phyloP scores from a whole-genome alignment of 2,888 invertebrate genomes.

The Cataglyphis albicans region DNA sequence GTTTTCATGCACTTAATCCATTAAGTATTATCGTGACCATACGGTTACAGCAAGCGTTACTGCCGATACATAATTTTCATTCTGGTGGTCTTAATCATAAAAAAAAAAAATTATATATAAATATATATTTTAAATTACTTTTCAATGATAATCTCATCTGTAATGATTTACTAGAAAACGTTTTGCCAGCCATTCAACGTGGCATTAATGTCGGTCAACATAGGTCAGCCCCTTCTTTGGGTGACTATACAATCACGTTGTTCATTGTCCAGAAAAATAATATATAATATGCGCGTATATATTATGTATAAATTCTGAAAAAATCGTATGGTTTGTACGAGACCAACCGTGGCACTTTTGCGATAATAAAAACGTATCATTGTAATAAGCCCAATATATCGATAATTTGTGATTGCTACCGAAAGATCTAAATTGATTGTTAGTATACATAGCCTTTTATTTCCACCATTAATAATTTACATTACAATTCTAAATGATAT shows the following conservation, averaged over 20 bases:
- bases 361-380: conserved; percentile 40
- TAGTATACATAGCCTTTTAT: conserved; percentile 4
- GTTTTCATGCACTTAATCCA: neutral
- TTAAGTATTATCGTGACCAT: neutral
- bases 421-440: conserved; percentile 42
- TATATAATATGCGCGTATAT: neutral
- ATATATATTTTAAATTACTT: neutral
- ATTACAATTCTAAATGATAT: neutral
- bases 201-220: neutral
- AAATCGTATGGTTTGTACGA: neutral
- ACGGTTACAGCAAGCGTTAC: neutral
- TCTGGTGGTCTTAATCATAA: neutral
- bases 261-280: neutral
- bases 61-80: neutral
- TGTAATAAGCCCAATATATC: conserved; percentile 15
- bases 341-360: neutral
- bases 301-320: neutral
- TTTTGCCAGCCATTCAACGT: neutral
- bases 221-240: neutral
- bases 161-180: neutral
- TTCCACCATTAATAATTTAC: conserved; percentile 4
- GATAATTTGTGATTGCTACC: conserved; percentile 16
- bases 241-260: neutral
- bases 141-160: neutral
- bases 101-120: neutral